Evolutionary conservation across 2,888 invertebrate genomes (phyloP).

Genomic region (Cataglyphis cursor): DNA sequence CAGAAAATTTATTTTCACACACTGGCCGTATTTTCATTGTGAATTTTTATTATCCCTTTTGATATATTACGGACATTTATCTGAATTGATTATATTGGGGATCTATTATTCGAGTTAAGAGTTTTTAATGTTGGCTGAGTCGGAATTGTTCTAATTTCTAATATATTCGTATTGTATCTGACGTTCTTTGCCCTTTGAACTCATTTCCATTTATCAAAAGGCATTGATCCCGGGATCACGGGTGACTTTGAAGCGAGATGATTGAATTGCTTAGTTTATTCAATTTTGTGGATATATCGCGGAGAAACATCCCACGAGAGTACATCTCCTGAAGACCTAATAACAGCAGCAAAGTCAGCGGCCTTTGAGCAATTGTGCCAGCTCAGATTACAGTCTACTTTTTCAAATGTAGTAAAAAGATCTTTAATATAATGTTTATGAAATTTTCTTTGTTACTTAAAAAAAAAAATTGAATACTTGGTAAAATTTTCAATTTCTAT

Average conservation of each 20-base stretch:
- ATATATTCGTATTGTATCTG: background rate
- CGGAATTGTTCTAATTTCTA: constrained; percentile 22
- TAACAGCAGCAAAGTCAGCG: constrained; percentile 52
- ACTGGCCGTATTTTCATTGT: background rate
- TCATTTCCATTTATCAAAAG: constrained; percentile 60
- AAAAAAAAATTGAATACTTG: background rate
- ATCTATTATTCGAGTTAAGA: constrained; percentile 21
- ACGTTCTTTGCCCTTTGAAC: constrained; percentile 53
- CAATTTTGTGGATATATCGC: constrained; percentile 65
- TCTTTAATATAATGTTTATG: background rate
- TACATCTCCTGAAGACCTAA: constrained; percentile 52
- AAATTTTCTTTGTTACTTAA: background rate
- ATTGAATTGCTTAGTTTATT: constrained; percentile 67
- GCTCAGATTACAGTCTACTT: constrained; percentile 25
- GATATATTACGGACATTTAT: constrained; percentile 4
- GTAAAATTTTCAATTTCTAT: background rate
- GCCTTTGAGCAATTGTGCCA: constrained; percentile 39
- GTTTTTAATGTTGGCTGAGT: background rate
- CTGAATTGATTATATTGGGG: background rate
- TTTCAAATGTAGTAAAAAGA: constrained; percentile 20
- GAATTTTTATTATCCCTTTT: constrained; percentile 33
- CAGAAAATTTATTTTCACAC: constrained; percentile 1
- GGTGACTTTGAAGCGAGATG: constrained; percentile 61
- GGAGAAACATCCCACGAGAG: constrained; percentile 58
- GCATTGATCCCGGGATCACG: constrained; percentile 62